Evolutionary conservation across 2,888 invertebrate species (phyloP), one percentile per base, ranked within the genome.

Genomic region (Folsomia candida): DNA sequence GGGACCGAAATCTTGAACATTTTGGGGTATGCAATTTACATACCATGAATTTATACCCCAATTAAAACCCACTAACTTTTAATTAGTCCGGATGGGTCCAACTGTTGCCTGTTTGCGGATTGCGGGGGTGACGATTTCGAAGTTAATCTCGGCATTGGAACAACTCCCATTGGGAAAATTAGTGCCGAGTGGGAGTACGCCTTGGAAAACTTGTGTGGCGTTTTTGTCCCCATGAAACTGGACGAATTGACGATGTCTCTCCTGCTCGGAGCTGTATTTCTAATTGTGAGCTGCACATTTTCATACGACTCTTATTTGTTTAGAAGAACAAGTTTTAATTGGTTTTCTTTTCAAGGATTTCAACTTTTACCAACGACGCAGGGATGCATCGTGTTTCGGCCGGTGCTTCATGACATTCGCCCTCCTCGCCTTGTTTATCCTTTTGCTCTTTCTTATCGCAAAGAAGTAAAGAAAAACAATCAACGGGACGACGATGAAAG

Each of bases 171-270:
- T 47, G 86, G 86, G 0, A 81, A 82, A 69, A 84, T 86, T 68
- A 82, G 83, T 51, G 85, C 86, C 75, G 84, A 86, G 76, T 86
- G 85, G 85, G 85, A 86, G 80, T 73, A 74, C 63, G 54, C 72
- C 24, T 67, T 76, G 64, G 83, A 85, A 37, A 86, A 86, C 78
- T 84, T 84, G 79, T 86, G 86, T 79, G 85, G 85, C 22, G 82
- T 86, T 25, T 82, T 83, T 27, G 86, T 86, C 79, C 86, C 86
- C 0, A 76, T 84, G 69, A 86, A 86, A 80, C 81, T 86, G 73
- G 85, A 86, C 79, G 83, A 85, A 1, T 82, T 83, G 29, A 82
- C 84, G 60, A 86, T 86, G 80, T 85, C 86, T 3, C 81, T 83
- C 1, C 79, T 86, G 68, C 78, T 86, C n/a, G 86, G 85, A 51